Percentiles rank a stretch among this genome's conserved stretches.
phyloP scores from a whole-genome alignment of 2,888 invertebrate genomes.

The Clivina fossor region DNA sequence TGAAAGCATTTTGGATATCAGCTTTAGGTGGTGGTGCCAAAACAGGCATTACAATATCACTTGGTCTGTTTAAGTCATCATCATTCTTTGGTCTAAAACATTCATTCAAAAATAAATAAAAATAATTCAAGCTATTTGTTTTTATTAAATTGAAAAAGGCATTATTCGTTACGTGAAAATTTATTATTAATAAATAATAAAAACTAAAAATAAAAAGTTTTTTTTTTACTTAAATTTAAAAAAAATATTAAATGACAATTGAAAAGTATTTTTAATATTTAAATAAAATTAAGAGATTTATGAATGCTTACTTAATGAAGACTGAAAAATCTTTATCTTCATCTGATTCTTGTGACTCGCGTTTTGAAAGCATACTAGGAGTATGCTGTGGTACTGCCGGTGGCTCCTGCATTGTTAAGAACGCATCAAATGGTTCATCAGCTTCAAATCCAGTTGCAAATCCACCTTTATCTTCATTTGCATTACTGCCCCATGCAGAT shows the following conservation, averaged over 20 bases:
- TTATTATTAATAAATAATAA: too few relatives aligned
- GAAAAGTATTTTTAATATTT: too few relatives aligned
- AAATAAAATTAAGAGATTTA: too few relatives aligned
- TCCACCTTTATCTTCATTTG: constrained; percentile 47
- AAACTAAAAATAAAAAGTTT: too few relatives aligned
- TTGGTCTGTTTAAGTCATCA: constrained; percentile 50
- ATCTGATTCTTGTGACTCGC: constrained; percentile 75
- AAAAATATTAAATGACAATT: too few relatives aligned
- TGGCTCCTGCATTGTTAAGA: constrained; percentile 78
- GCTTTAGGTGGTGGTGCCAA: constrained; percentile 74
- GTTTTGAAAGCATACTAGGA: constrained; percentile 62
- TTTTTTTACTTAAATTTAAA: too few relatives aligned
- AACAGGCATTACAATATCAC: constrained; percentile 64
- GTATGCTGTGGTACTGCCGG: constrained; percentile 67
- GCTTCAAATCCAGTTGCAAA: constrained; percentile 62
- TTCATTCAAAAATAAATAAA: not conserved
- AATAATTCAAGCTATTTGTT: not conserved
- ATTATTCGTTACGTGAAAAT: too few relatives aligned
- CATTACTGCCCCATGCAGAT: constrained; percentile 49
- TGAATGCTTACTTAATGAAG: constrained; percentile 65
- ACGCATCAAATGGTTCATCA: constrained; percentile 78
- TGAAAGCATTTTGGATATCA: constrained; percentile 55
- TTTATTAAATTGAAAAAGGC: too few relatives aligned
- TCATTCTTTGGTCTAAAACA: constrained; percentile 59
- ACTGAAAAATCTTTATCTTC: constrained; percentile 80